Conservation (phyloP, 2,113 vertebrate species). For the Phodopus roborovskii region DNA sequence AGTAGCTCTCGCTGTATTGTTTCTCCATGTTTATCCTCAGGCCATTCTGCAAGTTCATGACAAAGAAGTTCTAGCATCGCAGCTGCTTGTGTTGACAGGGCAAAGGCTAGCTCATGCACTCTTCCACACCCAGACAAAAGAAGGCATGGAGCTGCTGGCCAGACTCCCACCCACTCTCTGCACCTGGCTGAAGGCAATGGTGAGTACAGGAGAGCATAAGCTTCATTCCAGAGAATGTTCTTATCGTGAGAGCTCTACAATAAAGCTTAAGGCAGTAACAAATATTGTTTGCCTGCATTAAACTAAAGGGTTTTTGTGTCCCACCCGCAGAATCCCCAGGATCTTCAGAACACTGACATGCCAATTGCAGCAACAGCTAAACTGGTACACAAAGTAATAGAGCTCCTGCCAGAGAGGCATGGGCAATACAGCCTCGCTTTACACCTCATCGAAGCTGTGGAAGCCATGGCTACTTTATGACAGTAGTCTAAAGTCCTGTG, state of each 20-base stretch:
- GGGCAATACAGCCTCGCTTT: conserved; percentile 95
- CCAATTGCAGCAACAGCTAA: conserved; percentile 90
- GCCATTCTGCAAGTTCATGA: conserved; percentile 94
- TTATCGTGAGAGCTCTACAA: not conserved
- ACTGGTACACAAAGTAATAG: conserved; percentile 92
- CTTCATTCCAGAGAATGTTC: not conserved
- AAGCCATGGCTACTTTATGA: conserved; percentile 86
- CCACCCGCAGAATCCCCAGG: conserved; percentile 91
- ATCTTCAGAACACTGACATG: conserved; percentile 91
- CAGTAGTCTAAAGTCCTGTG: accelerated
- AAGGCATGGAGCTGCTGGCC: conserved; percentile 95
- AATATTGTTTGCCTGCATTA: not conserved
- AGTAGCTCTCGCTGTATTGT: accelerated
- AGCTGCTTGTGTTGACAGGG: conserved; percentile 94
- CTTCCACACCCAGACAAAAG: conserved; percentile 91
- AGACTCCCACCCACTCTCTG: conserved; percentile 94
- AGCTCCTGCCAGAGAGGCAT: conserved; percentile 95
- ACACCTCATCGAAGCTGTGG: conserved; percentile 94
- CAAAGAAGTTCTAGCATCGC: conserved; percentile 96
- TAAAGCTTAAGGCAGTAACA: not conserved
- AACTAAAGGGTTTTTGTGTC: conserved; percentile 38
- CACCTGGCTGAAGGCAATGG: conserved; percentile 99
- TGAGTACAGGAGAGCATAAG: conserved; percentile 74
- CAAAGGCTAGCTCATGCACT: conserved; percentile 94
- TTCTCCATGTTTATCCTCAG: conserved; percentile 78